A percentile compares a stretch with the other conserved stretches of the same genome.
Evolutionary conservation across 2,113 vertebrate species (phyloP).

Genomic region (Zosterops borbonicus): DNA sequence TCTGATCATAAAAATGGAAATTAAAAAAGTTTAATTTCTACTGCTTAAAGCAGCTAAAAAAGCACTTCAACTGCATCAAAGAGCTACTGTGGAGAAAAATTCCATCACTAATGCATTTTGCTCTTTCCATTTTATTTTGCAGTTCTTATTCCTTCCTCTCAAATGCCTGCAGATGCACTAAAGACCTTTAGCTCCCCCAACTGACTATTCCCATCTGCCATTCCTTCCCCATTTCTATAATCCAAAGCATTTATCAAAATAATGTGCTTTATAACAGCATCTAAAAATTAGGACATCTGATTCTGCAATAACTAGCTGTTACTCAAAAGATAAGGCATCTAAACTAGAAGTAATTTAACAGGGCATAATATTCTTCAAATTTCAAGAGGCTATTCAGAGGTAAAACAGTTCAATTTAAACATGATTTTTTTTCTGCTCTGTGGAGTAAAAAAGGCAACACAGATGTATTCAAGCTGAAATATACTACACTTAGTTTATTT

Average conservation of each 20-base stretch:
- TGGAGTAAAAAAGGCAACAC: neutral
- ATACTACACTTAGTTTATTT: neutral
- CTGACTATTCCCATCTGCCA: conserved; percentile 44
- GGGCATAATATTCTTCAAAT: neutral
- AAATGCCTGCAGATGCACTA: neutral
- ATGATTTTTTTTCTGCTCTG: neutral
- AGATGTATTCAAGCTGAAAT: neutral
- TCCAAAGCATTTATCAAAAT: neutral
- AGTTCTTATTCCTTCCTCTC: neutral
- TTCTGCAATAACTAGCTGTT: neutral
- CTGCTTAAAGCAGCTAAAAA: conserved; percentile 38
- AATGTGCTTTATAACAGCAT: neutral
- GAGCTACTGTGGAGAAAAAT: neutral
- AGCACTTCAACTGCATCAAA: conserved; percentile 45
- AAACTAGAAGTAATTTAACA: neutral
- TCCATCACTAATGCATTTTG: neutral
- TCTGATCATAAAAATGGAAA: conserved; percentile 54
- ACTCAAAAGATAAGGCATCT: neutral
- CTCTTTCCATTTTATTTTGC: neutral
- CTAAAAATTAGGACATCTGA: neutral
- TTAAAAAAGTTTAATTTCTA: conserved; percentile 48
- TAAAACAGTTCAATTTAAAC: neutral
- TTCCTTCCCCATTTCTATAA: neutral
- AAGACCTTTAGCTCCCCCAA: conserved; percentile 70
- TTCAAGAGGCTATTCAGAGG: neutral